Conservation (phyloP, 1,140 invertebrate genomes). For the Musca domestica region DNA sequence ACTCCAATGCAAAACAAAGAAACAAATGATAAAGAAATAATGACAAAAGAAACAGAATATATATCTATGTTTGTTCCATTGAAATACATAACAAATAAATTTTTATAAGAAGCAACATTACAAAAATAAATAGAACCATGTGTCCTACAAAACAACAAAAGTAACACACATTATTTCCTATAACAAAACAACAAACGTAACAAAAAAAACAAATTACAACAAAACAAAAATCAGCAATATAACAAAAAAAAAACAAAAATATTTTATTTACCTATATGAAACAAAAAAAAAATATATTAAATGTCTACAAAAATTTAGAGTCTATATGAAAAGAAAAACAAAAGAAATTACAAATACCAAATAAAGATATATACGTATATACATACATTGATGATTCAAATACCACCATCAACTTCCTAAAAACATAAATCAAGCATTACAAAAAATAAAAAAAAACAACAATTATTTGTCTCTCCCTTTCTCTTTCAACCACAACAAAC, state of each 20-base stretch:
- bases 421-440: constrained; percentile 29
- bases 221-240: constrained; percentile 11
- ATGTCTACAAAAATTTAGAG: constrained; percentile 22
- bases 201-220: constrained; percentile 2
- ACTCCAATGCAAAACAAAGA: too few species aligned
- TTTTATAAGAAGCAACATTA: constrained; percentile 7
- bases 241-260: background rate
- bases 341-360: background rate
- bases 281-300: constrained; percentile 1
- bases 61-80: too few species aligned
- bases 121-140: background rate
- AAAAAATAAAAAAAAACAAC: constrained; percentile 12
- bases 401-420: constrained; percentile 22
- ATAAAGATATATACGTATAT: background rate
- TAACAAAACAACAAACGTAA: background rate
- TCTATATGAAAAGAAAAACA: constrained; percentile 12
- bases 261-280: constrained; percentile 4
- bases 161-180: constrained; percentile 16
- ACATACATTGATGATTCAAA: background rate
- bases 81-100: background rate
- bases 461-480: too few species aligned
- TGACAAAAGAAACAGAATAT: background rate
- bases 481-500: background rate
- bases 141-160: background rate
- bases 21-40: background rate